phyloP scores from a whole-genome alignment of 1,140 invertebrate species.

The Listronotus bonariensis region DNA sequence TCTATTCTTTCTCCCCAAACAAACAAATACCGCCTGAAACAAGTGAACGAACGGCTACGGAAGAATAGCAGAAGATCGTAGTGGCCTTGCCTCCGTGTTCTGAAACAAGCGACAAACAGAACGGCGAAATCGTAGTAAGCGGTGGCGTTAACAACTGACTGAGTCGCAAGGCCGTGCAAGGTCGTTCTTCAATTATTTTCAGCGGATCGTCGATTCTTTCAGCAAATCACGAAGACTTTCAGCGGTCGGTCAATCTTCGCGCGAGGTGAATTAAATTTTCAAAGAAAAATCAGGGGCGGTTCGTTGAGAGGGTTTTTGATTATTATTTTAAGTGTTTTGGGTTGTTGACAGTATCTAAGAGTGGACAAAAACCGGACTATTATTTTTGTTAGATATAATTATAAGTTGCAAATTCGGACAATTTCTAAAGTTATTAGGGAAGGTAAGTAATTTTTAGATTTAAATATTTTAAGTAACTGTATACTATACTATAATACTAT shows the following conservation, averaged over 20 bases:
- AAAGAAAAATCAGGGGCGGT: background rate
- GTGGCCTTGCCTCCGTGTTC: slow-evolving; percentile 6
- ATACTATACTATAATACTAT: too few relatives aligned
- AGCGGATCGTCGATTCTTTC: slow-evolving; percentile 5
- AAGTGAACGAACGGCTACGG: slow-evolving; percentile 11
- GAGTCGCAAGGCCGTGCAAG: slow-evolving; percentile 12
- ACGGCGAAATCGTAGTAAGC: slow-evolving; percentile 12
- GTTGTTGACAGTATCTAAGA: too few relatives aligned
- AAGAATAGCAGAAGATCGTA: slow-evolving; percentile 9
- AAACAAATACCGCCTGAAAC: slow-evolving; percentile 8
- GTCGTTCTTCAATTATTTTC: slow-evolving; percentile 7
- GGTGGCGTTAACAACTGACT: slow-evolving; percentile 8
- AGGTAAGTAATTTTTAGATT: too few relatives aligned
- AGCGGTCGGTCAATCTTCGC: background rate
- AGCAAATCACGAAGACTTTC: slow-evolving; percentile 1
- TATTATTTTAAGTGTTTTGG: background rate
- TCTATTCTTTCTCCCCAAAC: slow-evolving; percentile 1
- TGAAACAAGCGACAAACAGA: slow-evolving; percentile 11
- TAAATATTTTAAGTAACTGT: too few relatives aligned
- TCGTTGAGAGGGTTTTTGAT: background rate
- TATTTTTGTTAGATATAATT: too few relatives aligned
- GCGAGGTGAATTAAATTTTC: background rate
- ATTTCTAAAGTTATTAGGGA: too few relatives aligned
- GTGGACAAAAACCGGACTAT: too few relatives aligned
- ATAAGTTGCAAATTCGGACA: too few relatives aligned